phyloP scores from a whole-genome alignment of 1,140 invertebrate genomes.

The Lordiphosa mommai region DNA sequence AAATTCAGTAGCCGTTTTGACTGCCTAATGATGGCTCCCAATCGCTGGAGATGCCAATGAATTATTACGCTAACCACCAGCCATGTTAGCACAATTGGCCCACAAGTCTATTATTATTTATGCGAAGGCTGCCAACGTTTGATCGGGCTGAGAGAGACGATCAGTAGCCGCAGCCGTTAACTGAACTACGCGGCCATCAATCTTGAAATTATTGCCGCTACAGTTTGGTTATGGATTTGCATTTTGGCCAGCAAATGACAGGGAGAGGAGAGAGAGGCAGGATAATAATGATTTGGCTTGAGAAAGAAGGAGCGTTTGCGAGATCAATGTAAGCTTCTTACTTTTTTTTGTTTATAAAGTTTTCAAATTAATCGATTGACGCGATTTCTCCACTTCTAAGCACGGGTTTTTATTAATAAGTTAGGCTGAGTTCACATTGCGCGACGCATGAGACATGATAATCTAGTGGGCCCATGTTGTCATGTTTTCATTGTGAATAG shows the following conservation, averaged over 20 bases:
- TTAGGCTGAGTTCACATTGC: too few relatives aligned
- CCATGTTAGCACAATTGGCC: constrained; percentile 76
- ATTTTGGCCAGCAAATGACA: constrained; percentile 7
- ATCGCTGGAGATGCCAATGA: constrained; percentile 39
- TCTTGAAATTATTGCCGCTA: constrained; percentile 72
- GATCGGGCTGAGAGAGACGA: constrained; percentile 32
- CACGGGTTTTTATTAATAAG: too few relatives aligned
- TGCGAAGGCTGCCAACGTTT: constrained; percentile 59
- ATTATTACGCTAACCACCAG: constrained; percentile 74
- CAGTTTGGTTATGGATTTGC: constrained; percentile 42
- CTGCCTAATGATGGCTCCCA: constrained; percentile 67
- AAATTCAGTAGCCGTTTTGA: constrained; percentile 74
- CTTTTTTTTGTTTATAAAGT: too few relatives aligned
- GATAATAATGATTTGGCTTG: neutral
- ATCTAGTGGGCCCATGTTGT: too few relatives aligned
- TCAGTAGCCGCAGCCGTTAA: constrained; percentile 51
- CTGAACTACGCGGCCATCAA: constrained; percentile 70
- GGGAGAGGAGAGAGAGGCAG: neutral
- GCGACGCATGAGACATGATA: too few relatives aligned
- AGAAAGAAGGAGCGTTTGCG: too few relatives aligned
- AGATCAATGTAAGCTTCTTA: too few relatives aligned
- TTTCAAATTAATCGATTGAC: too few relatives aligned
- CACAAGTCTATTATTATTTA: constrained; percentile 76
- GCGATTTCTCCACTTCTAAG: too few relatives aligned
- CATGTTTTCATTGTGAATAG: too few relatives aligned